phyloP scores from a whole-genome alignment of 2,113 vertebrate genomes.

The Tychaedon coryphoeus region DNA sequence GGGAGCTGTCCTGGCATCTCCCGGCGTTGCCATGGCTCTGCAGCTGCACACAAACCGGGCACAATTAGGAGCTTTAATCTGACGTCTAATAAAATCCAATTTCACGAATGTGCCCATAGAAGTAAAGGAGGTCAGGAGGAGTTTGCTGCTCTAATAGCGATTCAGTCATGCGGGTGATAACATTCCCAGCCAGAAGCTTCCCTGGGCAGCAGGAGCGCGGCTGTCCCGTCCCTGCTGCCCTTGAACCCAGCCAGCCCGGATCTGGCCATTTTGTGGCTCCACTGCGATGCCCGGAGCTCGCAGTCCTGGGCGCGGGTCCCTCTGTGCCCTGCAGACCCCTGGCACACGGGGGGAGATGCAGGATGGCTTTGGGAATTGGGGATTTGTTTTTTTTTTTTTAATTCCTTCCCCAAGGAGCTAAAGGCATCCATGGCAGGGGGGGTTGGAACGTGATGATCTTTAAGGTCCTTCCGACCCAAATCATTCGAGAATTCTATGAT shows the following conservation, averaged over 20 bases:
- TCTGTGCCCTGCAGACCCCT: not conserved
- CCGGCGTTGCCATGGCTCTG: conserved; percentile 21
- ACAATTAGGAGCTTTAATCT: conserved; percentile 12
- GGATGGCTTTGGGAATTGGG: not conserved
- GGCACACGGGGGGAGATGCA: not conserved
- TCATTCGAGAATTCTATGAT: not conserved
- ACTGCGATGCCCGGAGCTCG: not conserved
- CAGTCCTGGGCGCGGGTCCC: not conserved
- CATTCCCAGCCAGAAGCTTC: not conserved
- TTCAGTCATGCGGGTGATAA: not conserved
- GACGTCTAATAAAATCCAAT: conserved; percentile 23
- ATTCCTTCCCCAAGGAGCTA: not conserved
- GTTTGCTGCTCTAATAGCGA: not conserved
- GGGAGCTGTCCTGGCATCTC: conserved; percentile 17
- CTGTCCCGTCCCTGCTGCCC: not conserved
- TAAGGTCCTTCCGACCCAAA: not conserved
- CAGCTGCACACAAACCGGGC: not conserved
- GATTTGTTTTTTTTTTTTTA: too few species aligned
- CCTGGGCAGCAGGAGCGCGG: not conserved
- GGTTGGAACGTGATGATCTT: not conserved
- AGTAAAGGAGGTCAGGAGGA: not conserved
- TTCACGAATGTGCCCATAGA: not conserved
- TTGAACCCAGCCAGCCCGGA: not conserved
- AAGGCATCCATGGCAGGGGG: not conserved
- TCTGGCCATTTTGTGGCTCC: not conserved